These are phyloP conservation scores for Macroglossus sobrinus DNA, from an alignment of 2,113 vertebrate species.

Conservation along the genomic window DNA sequence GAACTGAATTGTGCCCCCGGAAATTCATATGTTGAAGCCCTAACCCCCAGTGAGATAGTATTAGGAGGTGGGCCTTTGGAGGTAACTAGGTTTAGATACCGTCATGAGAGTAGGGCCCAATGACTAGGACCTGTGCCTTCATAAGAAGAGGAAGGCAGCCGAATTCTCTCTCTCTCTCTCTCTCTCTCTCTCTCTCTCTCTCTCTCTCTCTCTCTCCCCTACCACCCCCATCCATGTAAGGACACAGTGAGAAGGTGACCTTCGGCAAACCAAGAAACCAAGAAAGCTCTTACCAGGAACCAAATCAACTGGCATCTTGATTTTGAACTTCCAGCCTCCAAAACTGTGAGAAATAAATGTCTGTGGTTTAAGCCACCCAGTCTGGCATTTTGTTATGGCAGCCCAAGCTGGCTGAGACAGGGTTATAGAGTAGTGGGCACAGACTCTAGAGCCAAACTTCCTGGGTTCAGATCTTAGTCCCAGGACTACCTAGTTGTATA, in stretches of 20 bases:
- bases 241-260: neutral
- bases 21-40: neutral
- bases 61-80: neutral
- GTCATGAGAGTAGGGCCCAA: neutral
- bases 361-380: neutral
- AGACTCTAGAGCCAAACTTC: neutral
- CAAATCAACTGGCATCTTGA: neutral
- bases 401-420: neutral
- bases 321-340: neutral
- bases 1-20: neutral
- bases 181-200: too few species aligned
- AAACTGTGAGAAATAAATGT: neutral
- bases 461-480: neutral
- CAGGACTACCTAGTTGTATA: too few species aligned
- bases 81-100: neutral
- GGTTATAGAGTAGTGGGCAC: neutral
- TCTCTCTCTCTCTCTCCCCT: too few species aligned
- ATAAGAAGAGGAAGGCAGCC: neutral
- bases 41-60: neutral
- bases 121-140: neutral
- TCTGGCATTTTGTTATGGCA: neutral
- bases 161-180: rapidly evolving
- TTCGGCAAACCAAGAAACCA: neutral
- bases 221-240: neutral
- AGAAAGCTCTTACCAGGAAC: neutral